Evolutionary conservation across 2,113 vertebrate genomes (phyloP).

Genomic region (Otolemur garnettii): DNA sequence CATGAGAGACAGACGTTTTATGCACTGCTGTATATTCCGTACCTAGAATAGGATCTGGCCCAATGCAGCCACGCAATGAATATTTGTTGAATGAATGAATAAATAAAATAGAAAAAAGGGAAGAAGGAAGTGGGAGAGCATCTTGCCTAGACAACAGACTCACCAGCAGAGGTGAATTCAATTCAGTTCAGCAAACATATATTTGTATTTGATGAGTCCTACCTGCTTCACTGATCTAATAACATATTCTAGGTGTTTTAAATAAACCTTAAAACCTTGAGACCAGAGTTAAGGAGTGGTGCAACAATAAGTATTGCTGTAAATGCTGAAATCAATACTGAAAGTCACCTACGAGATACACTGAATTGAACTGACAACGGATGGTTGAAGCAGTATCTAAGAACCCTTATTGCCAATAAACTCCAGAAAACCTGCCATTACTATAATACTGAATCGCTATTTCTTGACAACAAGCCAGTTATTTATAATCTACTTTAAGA

Average conservation of each 20-base stretch:
- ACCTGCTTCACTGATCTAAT: neutral
- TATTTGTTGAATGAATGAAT: neutral
- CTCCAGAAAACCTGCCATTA: constrained; percentile 47
- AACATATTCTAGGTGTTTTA: neutral
- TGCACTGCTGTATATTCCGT: neutral
- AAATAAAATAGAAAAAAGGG: neutral
- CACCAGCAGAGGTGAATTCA: neutral
- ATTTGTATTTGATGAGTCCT: neutral
- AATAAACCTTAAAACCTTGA: neutral
- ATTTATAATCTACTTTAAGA: constrained; percentile 3
- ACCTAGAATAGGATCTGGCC: neutral
- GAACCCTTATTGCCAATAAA: constrained; percentile 17
- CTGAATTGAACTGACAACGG: neutral
- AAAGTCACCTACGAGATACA: neutral
- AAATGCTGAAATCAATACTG: neutral
- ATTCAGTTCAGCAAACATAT: neutral
- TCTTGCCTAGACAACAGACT: neutral
- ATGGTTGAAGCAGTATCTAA: neutral
- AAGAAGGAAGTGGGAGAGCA: neutral
- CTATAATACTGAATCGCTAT: neutral
- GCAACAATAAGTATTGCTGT: neutral
- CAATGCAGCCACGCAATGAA: neutral
- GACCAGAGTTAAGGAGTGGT: neutral
- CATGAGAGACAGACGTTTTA: neutral
- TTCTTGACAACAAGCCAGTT: constrained; percentile 37